A percentile compares a stretch with the other conserved stretches of the same genome.
These are phyloP conservation scores for Pelecanus crispus DNA, from an alignment of 2,113 vertebrate species.

Conservation along the genomic window DNA sequence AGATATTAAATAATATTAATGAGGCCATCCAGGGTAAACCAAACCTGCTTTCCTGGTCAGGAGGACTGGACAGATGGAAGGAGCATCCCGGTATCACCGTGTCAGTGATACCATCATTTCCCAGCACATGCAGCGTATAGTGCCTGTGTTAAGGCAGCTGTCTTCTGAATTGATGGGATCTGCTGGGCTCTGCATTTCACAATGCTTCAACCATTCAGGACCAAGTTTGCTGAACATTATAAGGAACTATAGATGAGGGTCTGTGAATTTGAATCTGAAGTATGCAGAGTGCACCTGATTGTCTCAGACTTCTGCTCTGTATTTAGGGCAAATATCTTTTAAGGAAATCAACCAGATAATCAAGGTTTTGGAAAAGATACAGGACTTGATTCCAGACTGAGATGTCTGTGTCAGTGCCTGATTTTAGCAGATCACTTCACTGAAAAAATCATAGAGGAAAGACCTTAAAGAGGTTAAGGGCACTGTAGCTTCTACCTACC, in stretches of 20 bases:
- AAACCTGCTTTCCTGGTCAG: not conserved
- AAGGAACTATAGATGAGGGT: not conserved
- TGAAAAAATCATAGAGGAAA: not conserved
- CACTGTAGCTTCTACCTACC: not conserved
- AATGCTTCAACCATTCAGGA: not conserved
- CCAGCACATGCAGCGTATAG: fast-evolving
- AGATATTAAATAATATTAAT: not conserved
- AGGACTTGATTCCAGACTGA: not conserved
- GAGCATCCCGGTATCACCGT: fast-evolving
- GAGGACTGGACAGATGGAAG: not conserved
- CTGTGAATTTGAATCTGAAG: not conserved
- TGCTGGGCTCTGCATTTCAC: not conserved
- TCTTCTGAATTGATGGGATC: not conserved
- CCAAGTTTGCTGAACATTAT: not conserved
- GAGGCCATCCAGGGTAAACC: not conserved
- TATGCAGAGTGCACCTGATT: not conserved
- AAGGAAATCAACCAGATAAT: not conserved
- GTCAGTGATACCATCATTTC: not conserved
- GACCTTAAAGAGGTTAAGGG: not conserved
- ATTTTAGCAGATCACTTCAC: not conserved
- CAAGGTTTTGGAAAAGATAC: not conserved
- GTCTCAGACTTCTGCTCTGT: not conserved
- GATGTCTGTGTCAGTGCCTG: not conserved
- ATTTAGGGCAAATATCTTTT: not conserved
- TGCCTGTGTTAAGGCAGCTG: fast-evolving